Percentiles rank a stretch among this genome's conserved stretches.
Evolutionary conservation across 2,888 invertebrate species (phyloP).

Genomic region (Cabera pusaria): DNA sequence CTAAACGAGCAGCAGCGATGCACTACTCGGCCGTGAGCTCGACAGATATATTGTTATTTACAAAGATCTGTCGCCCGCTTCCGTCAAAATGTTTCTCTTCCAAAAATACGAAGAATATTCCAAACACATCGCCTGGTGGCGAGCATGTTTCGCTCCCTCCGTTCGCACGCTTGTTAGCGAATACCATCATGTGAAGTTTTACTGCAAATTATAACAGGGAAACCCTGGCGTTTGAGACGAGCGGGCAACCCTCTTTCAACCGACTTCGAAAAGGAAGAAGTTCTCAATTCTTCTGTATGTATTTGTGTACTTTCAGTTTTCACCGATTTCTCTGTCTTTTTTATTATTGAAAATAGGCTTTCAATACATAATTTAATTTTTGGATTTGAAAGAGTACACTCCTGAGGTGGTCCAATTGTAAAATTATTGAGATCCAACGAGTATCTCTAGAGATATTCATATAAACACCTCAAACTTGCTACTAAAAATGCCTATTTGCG

Average conservation of each 20-base stretch:
- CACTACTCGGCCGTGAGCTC: slow-evolving; percentile 58
- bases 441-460: too few relatives aligned
- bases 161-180: slow-evolving; percentile 50
- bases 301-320: too few relatives aligned
- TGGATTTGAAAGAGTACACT: too few relatives aligned
- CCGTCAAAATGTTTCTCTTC: slow-evolving; percentile 66
- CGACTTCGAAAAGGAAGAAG: too few relatives aligned
- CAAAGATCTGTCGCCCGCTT: slow-evolving; percentile 66
- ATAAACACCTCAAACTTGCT: too few relatives aligned
- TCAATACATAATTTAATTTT: too few relatives aligned
- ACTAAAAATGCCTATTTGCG: too few relatives aligned
- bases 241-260: slow-evolving; percentile 28
- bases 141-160: slow-evolving; percentile 46
- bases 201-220: slow-evolving; percentile 19
- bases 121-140: slow-evolving; percentile 58
- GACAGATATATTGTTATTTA: slow-evolving; percentile 64
- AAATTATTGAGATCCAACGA: too few relatives aligned
- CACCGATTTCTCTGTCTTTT: too few relatives aligned
- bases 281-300: too few relatives aligned
- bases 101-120: slow-evolving; percentile 67
- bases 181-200: slow-evolving; percentile 25
- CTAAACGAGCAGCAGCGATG: slow-evolving; percentile 9
- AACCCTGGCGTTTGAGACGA: slow-evolving; percentile 8
- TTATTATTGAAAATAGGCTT: too few relatives aligned
- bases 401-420: too few relatives aligned